Evolutionary conservation across 2,113 vertebrate genomes (phyloP), one percentile per base, ranked within the genome.

Genomic region (Myodes glareolus): DNA sequence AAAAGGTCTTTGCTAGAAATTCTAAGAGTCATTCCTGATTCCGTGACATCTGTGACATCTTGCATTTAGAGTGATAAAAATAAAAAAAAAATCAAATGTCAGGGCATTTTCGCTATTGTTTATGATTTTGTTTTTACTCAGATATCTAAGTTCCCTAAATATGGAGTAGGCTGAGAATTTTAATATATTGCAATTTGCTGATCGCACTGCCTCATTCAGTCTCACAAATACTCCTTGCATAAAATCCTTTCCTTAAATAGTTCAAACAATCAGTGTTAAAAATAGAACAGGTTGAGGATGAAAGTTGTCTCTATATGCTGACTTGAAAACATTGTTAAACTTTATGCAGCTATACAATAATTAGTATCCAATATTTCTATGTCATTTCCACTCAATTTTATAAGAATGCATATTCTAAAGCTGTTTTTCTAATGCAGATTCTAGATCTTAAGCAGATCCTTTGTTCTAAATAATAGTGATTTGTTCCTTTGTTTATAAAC

Each of bases 401-500:
- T 3, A 93, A 58, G 82, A 76, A 78, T 81, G 12, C 10, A 61
- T 86, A 86, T 85, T 88, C 94, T 63, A 33, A 63, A 94, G 68
- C 90, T 92, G 17, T 14, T 84, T 73, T 95, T 86, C 65, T 86
- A 55, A 5, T 91, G 2, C 47, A 82, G 19, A 88, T 89, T 17
- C 42, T 94, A 92, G 55, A 86, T 67, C 8, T 63, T 77, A 81
- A 55, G 84, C 91, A 94, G 17, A 92, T 91, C 88, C 29, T 10
- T 88, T 92, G 45, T 92, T 31, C 42, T 90, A 94, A 98, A 94
- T 84, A 95, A 33, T 75, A 85, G 31, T 96, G 58, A 92, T 89
- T 96, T 95, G 95, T 81, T 89, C 5, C 92, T 77, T 68, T 75
- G 10, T 94, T 95, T 96, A 82, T 25, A 95, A 92, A 97, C 80